A percentile compares a stretch with the other conserved stretches of the same genome.
Conservation (phyloP, 2,888 invertebrate species). For the Panzeria rudis region DNA sequence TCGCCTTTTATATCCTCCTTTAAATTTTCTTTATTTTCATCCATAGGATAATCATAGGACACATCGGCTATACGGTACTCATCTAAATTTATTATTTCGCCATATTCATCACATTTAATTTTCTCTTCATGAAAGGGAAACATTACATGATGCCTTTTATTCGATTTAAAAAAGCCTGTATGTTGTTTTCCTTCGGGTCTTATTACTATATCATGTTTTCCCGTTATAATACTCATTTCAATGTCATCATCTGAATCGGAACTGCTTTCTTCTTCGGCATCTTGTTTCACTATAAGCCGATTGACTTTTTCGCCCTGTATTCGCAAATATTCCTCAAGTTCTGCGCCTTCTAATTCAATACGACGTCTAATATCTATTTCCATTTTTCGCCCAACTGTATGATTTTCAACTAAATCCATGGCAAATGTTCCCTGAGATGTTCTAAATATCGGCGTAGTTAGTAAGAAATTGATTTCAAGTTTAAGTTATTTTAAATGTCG, state of each 20-base stretch:
- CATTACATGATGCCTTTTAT: slow-evolving; percentile 97
- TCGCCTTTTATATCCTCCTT: slow-evolving; percentile 77
- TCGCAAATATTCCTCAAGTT: slow-evolving; percentile 90
- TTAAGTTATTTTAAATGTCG: slow-evolving; percentile 86
- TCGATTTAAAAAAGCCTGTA: slow-evolving; percentile 93
- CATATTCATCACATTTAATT: slow-evolving; percentile 96
- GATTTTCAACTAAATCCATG: slow-evolving; percentile 90
- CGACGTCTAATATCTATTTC: slow-evolving; percentile 89
- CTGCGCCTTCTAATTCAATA: slow-evolving; percentile 90
- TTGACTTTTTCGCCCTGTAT: slow-evolving; percentile 86
- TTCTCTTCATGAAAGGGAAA: slow-evolving; percentile 97
- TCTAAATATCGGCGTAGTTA: slow-evolving; percentile 82
- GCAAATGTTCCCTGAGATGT: slow-evolving; percentile 92
- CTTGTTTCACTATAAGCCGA: slow-evolving; percentile 84
- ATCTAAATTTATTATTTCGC: slow-evolving; percentile 96
- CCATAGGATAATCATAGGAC: slow-evolving; percentile 79
- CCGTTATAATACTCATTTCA: slow-evolving; percentile 92
- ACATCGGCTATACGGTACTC: slow-evolving; percentile 94
- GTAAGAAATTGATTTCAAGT: neutral
- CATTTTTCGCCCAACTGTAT: slow-evolving; percentile 88
- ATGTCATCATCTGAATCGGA: slow-evolving; percentile 93
- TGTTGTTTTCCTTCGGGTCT: slow-evolving; percentile 88
- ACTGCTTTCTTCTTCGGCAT: slow-evolving; percentile 88
- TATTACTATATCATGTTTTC: slow-evolving; percentile 95
- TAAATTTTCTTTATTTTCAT: slow-evolving; percentile 82